phyloP scores from a whole-genome alignment of 2,797 vertebrate genomes.

The Molossus alvarezi region DNA sequence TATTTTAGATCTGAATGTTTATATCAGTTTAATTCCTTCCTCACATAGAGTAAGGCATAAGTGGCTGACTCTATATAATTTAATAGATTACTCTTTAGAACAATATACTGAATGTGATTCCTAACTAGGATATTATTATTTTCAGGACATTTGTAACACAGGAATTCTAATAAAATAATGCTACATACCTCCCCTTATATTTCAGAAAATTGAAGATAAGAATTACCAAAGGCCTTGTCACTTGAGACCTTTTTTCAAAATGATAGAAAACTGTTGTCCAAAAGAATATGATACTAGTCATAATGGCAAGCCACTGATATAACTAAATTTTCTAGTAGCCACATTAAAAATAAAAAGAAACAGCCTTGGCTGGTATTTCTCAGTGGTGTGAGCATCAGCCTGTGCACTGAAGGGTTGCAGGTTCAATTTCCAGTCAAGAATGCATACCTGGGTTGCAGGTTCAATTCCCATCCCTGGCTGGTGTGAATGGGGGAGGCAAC shows the following conservation, averaged over 20 bases:
- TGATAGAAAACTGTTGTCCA: not conserved
- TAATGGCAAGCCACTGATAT: not conserved
- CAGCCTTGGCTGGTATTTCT: not conserved
- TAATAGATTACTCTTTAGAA: not conserved
- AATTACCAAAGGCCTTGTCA: not conserved
- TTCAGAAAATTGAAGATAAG: constrained; percentile 50
- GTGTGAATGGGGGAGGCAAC: too few relatives aligned
- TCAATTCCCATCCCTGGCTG: too few relatives aligned
- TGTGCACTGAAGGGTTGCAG: too few relatives aligned
- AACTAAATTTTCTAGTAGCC: constrained; percentile 1
- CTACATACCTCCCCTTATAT: not conserved
- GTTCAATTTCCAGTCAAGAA: too few relatives aligned
- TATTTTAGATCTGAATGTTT: constrained; percentile 37
- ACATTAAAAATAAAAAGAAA: not conserved
- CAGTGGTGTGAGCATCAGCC: too few relatives aligned
- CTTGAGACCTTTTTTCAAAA: not conserved
- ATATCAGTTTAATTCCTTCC: not conserved
- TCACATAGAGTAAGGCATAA: not conserved
- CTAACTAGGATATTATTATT: constrained; percentile 33
- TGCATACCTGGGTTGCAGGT: too few relatives aligned
- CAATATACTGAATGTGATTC: constrained; percentile 14
- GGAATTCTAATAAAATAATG: not conserved
- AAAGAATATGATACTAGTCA: not conserved
- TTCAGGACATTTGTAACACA: constrained; percentile 24
- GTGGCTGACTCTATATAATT: not conserved